Conservation (phyloP, 1,140 invertebrate species). For the Dolichoris vasculosae region DNA sequence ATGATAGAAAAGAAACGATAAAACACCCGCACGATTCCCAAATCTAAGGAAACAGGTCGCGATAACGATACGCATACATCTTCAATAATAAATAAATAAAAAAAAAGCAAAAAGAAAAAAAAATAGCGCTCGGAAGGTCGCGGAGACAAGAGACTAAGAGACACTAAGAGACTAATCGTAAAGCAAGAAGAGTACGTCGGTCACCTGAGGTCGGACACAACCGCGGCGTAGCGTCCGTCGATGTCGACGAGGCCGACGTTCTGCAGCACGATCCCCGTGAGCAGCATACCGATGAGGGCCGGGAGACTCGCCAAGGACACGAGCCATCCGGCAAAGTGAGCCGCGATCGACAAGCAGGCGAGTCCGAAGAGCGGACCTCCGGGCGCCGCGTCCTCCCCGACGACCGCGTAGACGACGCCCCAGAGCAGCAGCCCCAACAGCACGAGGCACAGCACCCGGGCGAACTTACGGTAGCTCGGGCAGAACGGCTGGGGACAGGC, state of each 20-base stretch:
- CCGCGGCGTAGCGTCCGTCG: constrained; percentile 77
- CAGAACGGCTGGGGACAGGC: constrained; percentile 87
- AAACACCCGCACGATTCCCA: too few species aligned
- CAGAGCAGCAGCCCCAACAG: constrained; percentile 84
- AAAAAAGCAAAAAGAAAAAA: too few species aligned
- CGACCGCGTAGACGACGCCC: constrained; percentile 83
- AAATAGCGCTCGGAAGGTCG: too few species aligned
- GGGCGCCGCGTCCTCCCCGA: constrained; percentile 83
- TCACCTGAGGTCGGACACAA: constrained; percentile 82
- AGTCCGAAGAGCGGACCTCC: constrained; percentile 88
- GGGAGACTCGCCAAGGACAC: constrained; percentile 86
- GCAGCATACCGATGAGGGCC: constrained; percentile 89
- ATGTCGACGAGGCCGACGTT: constrained; percentile 86
- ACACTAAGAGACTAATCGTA: too few species aligned
- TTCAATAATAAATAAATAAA: too few species aligned
- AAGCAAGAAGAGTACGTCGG: too few species aligned
- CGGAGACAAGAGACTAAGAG: too few species aligned
- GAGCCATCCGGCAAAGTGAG: constrained; percentile 88
- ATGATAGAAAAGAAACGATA: too few species aligned
- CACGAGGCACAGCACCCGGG: constrained; percentile 80
- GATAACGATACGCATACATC: too few species aligned
- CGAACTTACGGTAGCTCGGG: constrained; percentile 85
- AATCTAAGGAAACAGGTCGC: too few species aligned
- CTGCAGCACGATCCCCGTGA: constrained; percentile 86
- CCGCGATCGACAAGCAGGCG: constrained; percentile 82